Evolutionary conservation across 2,113 vertebrate genomes (phyloP).

Genomic region (Malaclemys terrapin): DNA sequence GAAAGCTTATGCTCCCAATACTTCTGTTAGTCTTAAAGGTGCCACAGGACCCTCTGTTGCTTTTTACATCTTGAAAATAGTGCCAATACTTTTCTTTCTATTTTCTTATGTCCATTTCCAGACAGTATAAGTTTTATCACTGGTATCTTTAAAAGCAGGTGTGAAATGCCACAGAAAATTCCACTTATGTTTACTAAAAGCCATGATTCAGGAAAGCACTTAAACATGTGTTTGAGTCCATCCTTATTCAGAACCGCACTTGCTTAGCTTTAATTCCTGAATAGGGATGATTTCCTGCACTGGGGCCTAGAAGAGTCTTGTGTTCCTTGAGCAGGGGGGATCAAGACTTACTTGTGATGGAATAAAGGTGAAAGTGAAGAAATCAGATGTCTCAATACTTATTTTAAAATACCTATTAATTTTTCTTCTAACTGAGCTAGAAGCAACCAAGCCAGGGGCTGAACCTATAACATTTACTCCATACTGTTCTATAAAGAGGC

Average conservation of each 20-base stretch:
- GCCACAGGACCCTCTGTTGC: too few relatives aligned
- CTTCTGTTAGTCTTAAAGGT: too few relatives aligned
- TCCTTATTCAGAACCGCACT: not conserved
- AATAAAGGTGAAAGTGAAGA: not conserved
- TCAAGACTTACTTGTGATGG: not conserved
- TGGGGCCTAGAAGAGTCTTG: not conserved
- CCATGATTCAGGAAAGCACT: not conserved
- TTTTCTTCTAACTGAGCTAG: not conserved
- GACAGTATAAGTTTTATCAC: not conserved
- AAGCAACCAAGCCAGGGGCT: not conserved
- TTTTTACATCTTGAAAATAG: not conserved
- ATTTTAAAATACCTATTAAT: not conserved
- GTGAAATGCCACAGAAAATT: not conserved
- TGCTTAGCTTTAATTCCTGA: not conserved
- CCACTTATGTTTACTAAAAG: not conserved
- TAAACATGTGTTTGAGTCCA: not conserved
- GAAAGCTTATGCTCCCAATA: too few relatives aligned
- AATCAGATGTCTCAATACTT: not conserved
- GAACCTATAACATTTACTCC: not conserved
- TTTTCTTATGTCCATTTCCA: not conserved
- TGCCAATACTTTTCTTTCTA: not conserved
- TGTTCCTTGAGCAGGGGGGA: not conserved
- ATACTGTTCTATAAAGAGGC: constrained; percentile 1
- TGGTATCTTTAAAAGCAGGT: not conserved
- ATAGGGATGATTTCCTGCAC: not conserved